A percentile compares a stretch with the other conserved stretches of the same genome.
These are phyloP conservation scores for Pedionomus torquatus DNA, from an alignment of 2,113 vertebrate species.

Conservation along the genomic window DNA sequence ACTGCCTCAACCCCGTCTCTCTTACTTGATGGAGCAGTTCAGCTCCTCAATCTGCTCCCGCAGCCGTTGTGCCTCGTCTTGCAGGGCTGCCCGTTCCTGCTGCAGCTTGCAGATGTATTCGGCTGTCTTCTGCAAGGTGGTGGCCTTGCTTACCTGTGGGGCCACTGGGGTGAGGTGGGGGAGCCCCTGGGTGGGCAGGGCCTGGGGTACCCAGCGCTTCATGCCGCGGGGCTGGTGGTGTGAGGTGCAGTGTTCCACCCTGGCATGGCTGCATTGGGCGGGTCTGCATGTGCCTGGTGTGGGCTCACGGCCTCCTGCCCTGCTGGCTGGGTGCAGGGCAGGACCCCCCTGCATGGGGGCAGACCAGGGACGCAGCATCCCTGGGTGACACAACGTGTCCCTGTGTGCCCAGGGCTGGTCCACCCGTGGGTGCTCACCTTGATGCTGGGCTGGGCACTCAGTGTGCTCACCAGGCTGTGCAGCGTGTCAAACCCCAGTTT, in stretches of 20 bases:
- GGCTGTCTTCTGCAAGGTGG: slow-evolving; percentile 92
- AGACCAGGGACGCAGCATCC: rapidly evolving
- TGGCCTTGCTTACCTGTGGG: slow-evolving; percentile 93
- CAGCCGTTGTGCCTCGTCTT: slow-evolving; percentile 91
- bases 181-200: not conserved
- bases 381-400: rapidly evolving
- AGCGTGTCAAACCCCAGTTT: slow-evolving; percentile 95
- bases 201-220: rapidly evolving
- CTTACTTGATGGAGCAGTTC: slow-evolving; percentile 91
- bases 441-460: slow-evolving; percentile 90
- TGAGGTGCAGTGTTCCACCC: rapidly evolving
- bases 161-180: not conserved
- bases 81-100: slow-evolving; percentile 89
- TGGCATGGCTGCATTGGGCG: rapidly evolving
- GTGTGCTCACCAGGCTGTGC: slow-evolving; percentile 89
- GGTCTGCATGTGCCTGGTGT: not conserved
- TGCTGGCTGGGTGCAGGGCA: not conserved
- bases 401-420: not conserved
- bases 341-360: not conserved
- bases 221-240: not conserved
- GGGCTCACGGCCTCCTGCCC: not conserved
- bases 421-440: slow-evolving; percentile 77
- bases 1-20: rapidly evolving
- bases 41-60: slow-evolving; percentile 89
- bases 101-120: slow-evolving; percentile 96